Conservation (phyloP, 2,888 invertebrate species). For the Colletes collaris region DNA sequence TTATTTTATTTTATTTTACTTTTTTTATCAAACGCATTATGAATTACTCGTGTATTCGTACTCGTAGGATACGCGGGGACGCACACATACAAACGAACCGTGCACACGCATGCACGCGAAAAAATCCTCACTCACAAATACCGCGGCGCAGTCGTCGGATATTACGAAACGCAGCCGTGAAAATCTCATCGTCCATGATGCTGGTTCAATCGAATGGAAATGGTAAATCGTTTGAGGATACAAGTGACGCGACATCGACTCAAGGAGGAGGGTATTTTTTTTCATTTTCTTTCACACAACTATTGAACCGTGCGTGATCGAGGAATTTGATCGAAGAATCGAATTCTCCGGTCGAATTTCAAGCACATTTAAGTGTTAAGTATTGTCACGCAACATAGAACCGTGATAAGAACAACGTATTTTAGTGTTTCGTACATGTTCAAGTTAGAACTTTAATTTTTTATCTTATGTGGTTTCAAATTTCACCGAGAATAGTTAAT, state of each 20-base stretch:
- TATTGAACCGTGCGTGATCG: background rate
- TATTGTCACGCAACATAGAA: too few relatives aligned
- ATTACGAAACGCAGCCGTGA: constrained; percentile 28
- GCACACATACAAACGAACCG: constrained; percentile 19
- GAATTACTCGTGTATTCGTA: constrained; percentile 32
- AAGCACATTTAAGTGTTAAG: background rate
- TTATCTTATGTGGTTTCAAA: too few relatives aligned
- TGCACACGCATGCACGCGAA: background rate
- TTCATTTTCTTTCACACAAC: background rate
- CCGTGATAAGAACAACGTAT: too few relatives aligned
- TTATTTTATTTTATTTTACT: constrained; percentile 19
- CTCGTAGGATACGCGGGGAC: constrained; percentile 18
- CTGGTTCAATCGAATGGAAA: constrained; percentile 24
- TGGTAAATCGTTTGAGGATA: constrained; percentile 4
- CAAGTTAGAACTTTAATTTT: too few relatives aligned
- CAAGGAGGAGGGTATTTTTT: background rate
- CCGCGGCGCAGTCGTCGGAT: constrained; percentile 15
- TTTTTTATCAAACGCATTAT: constrained; percentile 58
- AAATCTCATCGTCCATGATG: constrained; percentile 19
- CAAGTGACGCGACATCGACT: constrained; percentile 14
- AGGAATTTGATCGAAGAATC: background rate
- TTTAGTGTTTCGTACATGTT: too few relatives aligned
- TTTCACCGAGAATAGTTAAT: too few relatives aligned
- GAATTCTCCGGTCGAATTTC: background rate
- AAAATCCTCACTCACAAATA: constrained; percentile 21